Base-by-base conservation (phyloP, 2,888 invertebrate genomes). In the Girardia tigrina region DNA sequence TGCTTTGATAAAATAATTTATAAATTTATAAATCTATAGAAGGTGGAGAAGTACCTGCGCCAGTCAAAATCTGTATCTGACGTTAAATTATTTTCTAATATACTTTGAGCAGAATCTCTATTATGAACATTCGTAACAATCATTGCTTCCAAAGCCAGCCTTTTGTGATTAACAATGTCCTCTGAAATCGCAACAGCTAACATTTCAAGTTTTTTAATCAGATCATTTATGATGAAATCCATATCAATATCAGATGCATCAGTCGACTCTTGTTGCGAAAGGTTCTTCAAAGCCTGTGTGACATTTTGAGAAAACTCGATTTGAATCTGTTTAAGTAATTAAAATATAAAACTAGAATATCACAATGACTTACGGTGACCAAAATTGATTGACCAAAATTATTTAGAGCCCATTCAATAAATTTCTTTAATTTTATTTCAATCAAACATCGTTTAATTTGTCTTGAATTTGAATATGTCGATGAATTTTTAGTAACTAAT, bases 81-180 rank as follows among this genome's bases (percentile, higher is more conserved):
- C 23, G 74, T 78, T 70, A 84, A 81, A n/a, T 80, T 79, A 74
- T 80, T 79, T 26, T 80, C 79, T 42, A 83, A 81, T 79, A 84
- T 80, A 26, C 78, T 79, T 70, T 78, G 79, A 42, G 83, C 75
- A 75, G 83, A 83, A 78, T 84, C 83, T 71, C 84, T 78, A 78
- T 81, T 83, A 79, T 84, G 84, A 8, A 84, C 84, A 74, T 81
- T 80, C 74, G 83, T 81, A 29, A 82, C 84, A 69, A 84, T 80
- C 76, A 84, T 76, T 0, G 84, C 84, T 78, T 83, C 83, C 28
- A 84, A 79, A 75, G 81, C 81, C 80, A 82, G 80, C 4, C 82
- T 80, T 79, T 81, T 82, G 78, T 80, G 79, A 23, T 73, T 76
- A 28, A 78, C 77, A 27, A 84, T 78, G 71, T 79, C 78, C 14